Evolutionary conservation across 2,113 vertebrate species (phyloP), one percentile per base, ranked within the genome.

Genomic region (Gopherus flavomarginatus): DNA sequence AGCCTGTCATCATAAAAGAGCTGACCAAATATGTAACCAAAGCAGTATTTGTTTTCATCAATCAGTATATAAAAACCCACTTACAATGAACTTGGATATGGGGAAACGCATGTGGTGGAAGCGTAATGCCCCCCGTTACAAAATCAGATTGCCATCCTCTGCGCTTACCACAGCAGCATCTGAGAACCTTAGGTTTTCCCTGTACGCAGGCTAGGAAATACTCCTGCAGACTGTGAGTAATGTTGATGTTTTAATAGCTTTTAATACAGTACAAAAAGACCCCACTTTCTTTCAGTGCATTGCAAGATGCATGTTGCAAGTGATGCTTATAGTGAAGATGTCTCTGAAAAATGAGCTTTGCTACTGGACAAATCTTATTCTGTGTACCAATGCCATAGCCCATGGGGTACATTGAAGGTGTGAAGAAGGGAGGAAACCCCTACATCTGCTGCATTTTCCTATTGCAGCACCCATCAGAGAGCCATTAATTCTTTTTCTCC

Each of bases 21-120:
- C 94, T 96, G 94, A 96, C 93, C 95, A 89, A 96, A 90, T 57
- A 86, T 89, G 92, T 93, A 2, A 3, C 81, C 29, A 57, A 81
- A 92, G 72, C 49, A 57, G 52, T 24, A 38, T 95, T 95, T 86
- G 8, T 87, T 95, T 93, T 83, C 83, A 87, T 93, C 90, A 81
- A 86, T 96, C 93, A 80, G 56, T 62, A 69, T 80, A 2, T 44
- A 62, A 89, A 83, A 93, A 56, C 81, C 26, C 88, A 8, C 62
- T 86, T 89, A 44, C 17, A 53, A 85, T 86, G 78, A 81, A 78
- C 69, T 80, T 86, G 56, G 72, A 78, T 83, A 31, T 27, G 52
- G 29, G 59, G n/a, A 81, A 82, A 94, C 89, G 21, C 65, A 3
- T 75, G 94, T 85, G 44, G 12, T 89, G 31, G 57, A 86, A 81